A percentile compares a stretch with the other conserved stretches of the same genome.
phyloP scores from a whole-genome alignment of 2,797 vertebrate genomes.

The Peromyscus melanophrys region DNA sequence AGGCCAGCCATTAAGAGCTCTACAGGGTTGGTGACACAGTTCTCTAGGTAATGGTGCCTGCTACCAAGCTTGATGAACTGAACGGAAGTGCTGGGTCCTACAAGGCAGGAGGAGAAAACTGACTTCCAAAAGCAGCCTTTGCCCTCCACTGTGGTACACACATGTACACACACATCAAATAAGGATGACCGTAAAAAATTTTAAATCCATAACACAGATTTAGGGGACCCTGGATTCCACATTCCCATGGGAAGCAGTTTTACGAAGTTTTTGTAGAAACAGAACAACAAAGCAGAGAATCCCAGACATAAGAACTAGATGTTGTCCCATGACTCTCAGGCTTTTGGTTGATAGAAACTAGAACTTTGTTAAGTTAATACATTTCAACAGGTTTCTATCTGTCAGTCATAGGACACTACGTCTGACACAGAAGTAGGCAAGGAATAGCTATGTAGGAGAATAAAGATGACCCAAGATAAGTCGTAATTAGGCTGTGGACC shows the following conservation, averaged over 20 bases:
- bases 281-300: neutral
- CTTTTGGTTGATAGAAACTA: neutral
- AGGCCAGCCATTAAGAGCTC: neutral
- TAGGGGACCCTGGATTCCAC: neutral
- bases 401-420: neutral
- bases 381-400: neutral
- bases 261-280: neutral
- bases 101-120: neutral
- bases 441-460: neutral
- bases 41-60: neutral
- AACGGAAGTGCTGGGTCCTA: neutral
- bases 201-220: neutral
- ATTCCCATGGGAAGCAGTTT: neutral
- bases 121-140: neutral
- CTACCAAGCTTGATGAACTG: neutral
- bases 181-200: neutral
- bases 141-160: neutral
- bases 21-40: neutral
- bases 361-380: neutral
- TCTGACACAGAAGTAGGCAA: neutral
- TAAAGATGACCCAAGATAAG: neutral
- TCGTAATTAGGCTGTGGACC: neutral
- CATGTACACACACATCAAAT: neutral
- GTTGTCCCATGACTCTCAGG: neutral
- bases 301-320: neutral